Conservation (phyloP, 2,888 invertebrate genomes). For the Folsomia manolachei region DNA sequence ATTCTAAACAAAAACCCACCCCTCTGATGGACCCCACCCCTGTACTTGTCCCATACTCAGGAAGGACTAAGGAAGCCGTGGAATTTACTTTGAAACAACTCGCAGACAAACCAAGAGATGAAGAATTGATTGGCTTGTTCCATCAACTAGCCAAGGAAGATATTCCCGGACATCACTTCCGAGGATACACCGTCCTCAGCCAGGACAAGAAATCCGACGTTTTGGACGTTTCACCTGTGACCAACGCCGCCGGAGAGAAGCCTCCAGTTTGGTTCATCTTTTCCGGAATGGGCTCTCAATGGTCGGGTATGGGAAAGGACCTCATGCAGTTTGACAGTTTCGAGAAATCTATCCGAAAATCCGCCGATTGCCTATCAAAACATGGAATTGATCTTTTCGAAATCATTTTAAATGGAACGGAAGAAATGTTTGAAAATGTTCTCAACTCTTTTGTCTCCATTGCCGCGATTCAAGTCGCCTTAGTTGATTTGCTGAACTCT, state of each 20-base stretch:
- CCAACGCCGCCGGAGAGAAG: slow-evolving; percentile 57
- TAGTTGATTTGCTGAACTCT: slow-evolving; percentile 79
- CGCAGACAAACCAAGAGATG: slow-evolving; percentile 58
- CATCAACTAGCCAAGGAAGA: slow-evolving; percentile 70
- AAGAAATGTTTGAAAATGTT: slow-evolving; percentile 77
- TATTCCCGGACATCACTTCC: slow-evolving; percentile 71
- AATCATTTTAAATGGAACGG: slow-evolving; percentile 71
- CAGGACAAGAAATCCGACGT: slow-evolving; percentile 54
- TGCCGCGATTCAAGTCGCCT: slow-evolving; percentile 91
- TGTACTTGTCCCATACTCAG: slow-evolving; percentile 72
- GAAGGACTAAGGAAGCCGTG: slow-evolving; percentile 74
- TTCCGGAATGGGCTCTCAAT: slow-evolving; percentile 78
- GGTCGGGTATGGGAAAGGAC: slow-evolving; percentile 71
- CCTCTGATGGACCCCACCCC: slow-evolving; percentile 52
- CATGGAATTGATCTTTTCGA: slow-evolving; percentile 80
- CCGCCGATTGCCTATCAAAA: slow-evolving; percentile 72
- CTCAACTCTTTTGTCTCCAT: slow-evolving; percentile 89
- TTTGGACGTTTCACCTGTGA: slow-evolving; percentile 48
- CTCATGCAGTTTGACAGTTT: slow-evolving; percentile 81
- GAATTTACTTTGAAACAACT: slow-evolving; percentile 39
- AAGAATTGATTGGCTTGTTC: slow-evolving; percentile 72
- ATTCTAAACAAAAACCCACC: slow-evolving; percentile 62
- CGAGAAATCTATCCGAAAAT: slow-evolving; percentile 71
- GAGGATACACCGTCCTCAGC: slow-evolving; percentile 77
- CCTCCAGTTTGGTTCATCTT: slow-evolving; percentile 92